Evolutionary conservation across 2,888 invertebrate species (phyloP).

Genomic region (Parnassius smintheus): DNA sequence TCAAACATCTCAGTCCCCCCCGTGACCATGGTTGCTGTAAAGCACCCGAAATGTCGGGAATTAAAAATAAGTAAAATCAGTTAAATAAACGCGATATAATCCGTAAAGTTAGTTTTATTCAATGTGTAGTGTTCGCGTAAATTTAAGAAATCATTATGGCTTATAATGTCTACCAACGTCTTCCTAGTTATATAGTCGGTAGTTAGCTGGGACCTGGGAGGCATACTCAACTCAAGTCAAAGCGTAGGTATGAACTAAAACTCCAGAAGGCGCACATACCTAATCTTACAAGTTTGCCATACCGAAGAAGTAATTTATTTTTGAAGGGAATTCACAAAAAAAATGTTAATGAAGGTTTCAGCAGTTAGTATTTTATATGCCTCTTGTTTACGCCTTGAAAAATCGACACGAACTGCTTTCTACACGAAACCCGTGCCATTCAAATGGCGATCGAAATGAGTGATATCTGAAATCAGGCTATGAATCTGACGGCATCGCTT

Average conservation of each 20-base stretch:
- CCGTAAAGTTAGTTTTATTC: too few relatives aligned
- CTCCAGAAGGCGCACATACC: constrained; percentile 33
- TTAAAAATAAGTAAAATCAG: too few relatives aligned
- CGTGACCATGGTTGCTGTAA: too few relatives aligned
- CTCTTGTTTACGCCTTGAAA: constrained; percentile 53
- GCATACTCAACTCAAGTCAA: constrained; percentile 21
- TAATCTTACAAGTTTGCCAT: constrained; percentile 41
- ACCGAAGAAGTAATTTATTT: constrained; percentile 34
- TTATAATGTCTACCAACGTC: constrained; percentile 23
- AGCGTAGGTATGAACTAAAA: constrained; percentile 20
- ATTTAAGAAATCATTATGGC: too few relatives aligned
- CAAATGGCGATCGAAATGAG: constrained; percentile 57
- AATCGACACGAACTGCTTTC: constrained; percentile 54
- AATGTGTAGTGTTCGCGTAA: too few relatives aligned
- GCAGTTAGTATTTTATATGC: constrained; percentile 51
- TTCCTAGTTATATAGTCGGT: constrained; percentile 14
- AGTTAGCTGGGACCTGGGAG: constrained; percentile 16
- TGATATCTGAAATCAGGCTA: constrained; percentile 62
- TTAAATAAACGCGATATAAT: too few relatives aligned
- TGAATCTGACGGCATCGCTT: constrained; percentile 61
- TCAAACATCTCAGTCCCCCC: too few relatives aligned
- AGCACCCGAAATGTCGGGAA: too few relatives aligned
- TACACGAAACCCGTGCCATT: constrained; percentile 53
- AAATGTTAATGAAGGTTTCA: constrained; percentile 49
- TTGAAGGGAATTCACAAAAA: constrained; percentile 35